phyloP scores from a whole-genome alignment of 2,113 vertebrate species.

The Regulus satrapa region DNA sequence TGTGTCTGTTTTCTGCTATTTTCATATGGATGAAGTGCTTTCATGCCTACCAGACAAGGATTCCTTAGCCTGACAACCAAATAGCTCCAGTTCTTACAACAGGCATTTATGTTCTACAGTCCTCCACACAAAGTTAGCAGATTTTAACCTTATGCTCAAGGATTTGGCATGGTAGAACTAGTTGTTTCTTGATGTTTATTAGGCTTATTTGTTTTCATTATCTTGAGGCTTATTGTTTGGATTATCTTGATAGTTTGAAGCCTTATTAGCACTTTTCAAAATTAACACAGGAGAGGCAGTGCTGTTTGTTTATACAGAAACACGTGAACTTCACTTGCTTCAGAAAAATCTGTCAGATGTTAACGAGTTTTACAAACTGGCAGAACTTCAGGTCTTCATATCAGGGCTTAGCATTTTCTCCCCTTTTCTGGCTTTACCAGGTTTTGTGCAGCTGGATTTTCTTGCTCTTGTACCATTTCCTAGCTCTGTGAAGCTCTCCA shows the following conservation, averaged over 20 bases:
- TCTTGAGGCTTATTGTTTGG: background rate
- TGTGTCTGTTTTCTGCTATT: background rate
- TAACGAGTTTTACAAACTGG: background rate
- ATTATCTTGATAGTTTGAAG: background rate
- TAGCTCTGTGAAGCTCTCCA: background rate
- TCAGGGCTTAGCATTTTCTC: background rate
- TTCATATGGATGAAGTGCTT: background rate
- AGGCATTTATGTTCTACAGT: background rate
- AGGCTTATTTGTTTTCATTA: background rate
- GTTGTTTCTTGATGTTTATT: background rate
- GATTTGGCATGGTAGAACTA: background rate
- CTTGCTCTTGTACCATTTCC: background rate
- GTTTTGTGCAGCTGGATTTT: background rate
- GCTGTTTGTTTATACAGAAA: background rate
- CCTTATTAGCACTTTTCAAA: background rate
- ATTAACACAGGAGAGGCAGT: background rate
- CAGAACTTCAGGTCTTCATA: background rate
- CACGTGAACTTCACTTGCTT: background rate
- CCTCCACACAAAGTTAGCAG: background rate
- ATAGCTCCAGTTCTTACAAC: background rate
- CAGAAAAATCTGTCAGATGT: background rate
- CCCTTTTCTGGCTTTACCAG: background rate
- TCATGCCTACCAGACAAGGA: background rate
- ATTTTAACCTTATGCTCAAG: background rate
- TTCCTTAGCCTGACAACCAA: background rate